phyloP scores from a whole-genome alignment of 2,113 vertebrate genomes.

The Petaurus breviceps region DNA sequence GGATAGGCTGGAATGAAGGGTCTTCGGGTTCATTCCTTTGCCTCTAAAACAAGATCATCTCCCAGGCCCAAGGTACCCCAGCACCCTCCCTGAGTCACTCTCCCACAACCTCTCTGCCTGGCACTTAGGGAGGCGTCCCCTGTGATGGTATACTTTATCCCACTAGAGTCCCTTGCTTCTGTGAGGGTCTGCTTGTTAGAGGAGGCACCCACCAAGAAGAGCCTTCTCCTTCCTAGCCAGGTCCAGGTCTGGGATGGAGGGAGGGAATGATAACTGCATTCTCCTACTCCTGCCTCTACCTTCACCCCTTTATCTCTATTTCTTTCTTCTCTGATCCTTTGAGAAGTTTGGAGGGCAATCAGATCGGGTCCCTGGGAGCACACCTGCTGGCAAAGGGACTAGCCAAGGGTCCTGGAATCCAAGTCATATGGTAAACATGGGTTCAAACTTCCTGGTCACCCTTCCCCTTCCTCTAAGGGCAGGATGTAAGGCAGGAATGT shows the following conservation, averaged over 20 bases:
- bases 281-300: not conserved
- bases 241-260: not conserved
- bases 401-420: constrained; percentile 80
- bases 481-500: not conserved
- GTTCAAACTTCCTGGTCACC: not conserved
- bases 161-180: not conserved
- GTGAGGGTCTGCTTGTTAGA: not conserved
- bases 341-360: constrained; percentile 91
- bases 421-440: constrained; percentile 88
- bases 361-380: constrained; percentile 84
- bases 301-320: constrained; percentile 37
- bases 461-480: not conserved
- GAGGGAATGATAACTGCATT: not conserved
- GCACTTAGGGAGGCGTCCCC: not conserved
- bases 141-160: not conserved
- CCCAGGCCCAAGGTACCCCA: not conserved
- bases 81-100: not conserved
- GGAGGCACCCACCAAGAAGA: not conserved
- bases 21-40: not conserved
- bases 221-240: not conserved
- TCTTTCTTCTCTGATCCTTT: not conserved
- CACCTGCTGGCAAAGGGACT: constrained; percentile 83
- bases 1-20: not conserved
- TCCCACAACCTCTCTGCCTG: not conserved
- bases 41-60: not conserved